Percentiles rank a stretch among this genome's conserved stretches.
phyloP scores from a whole-genome alignment of 1,140 invertebrate genomes.

The Drosophila suzukii region DNA sequence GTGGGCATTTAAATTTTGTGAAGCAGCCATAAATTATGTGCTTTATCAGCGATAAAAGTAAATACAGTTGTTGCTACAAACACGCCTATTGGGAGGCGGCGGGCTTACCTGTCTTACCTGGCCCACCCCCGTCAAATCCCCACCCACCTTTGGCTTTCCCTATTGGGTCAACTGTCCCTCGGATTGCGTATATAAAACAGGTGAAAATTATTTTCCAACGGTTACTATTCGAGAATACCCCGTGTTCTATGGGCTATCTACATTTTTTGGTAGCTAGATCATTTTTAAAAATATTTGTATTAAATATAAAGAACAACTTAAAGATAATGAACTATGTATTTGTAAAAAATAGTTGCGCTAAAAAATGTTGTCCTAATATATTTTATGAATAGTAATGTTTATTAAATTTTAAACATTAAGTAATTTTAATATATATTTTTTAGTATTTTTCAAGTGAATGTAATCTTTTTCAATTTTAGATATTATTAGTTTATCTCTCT shows the following conservation, averaged over 20 bases:
- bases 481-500: too few species aligned
- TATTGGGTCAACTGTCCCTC: slow-evolving; percentile 59
- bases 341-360: too few species aligned
- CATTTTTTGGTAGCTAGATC: too few species aligned
- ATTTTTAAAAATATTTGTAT: too few species aligned
- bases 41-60: slow-evolving; percentile 83
- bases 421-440: too few species aligned
- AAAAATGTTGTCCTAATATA: too few species aligned
- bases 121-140: neutral
- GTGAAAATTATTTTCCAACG: neutral
- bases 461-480: too few species aligned
- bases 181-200: slow-evolving; percentile 46
- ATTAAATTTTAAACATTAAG: too few species aligned
- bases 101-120: slow-evolving; percentile 6
- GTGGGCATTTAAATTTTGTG: slow-evolving; percentile 79
- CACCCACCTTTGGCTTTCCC: slow-evolving; percentile 16
- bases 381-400: too few species aligned
- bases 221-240: neutral
- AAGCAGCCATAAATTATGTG: slow-evolving; percentile 81
- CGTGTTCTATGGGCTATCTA: neutral
- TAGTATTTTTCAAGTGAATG: too few species aligned
- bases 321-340: too few species aligned
- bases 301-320: too few species aligned
- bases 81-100: slow-evolving; percentile 64
- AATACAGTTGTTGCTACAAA: slow-evolving; percentile 81